Base-by-base conservation (phyloP, 2,113 vertebrate species). In the Baryphthengus martii region DNA sequence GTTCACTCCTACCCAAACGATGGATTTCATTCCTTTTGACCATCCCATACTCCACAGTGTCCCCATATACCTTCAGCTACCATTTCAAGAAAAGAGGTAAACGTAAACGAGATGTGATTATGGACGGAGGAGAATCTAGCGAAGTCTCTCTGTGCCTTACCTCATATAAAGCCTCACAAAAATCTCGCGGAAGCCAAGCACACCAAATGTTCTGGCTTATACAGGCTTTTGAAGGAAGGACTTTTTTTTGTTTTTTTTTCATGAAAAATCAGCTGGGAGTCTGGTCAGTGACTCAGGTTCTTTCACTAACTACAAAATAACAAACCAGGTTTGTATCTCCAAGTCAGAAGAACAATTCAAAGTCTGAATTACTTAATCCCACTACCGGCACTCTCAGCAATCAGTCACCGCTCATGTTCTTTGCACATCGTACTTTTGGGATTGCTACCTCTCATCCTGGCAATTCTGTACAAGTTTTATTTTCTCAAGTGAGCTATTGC, bases 401-500 rank as follows among this genome's bases (percentile, higher is more conserved):
- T 55, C 37, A 55, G 49, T 81, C 86, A 61, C 47, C 61, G 49
- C 93, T 92, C 58, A 9, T 53, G 81, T 65, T 73, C 78, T 91
- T 70, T 73, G 50, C 75, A 63, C 39, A 33, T 55, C 7, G 3
- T 77, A 50, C 85, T 91, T 88, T 45, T 62, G 73, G 45, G 85
- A 85, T 45, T 75, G 40, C 68, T 59, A 24, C 35, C 78, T 90
- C 47, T 29, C 77, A 82, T 85, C 65, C 79, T 80, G 78, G 74
- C 50, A 94, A 53, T 82, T 87, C 81, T 47, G n/a, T 73, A 58
- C 37, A 91, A 58, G 67, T 90, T 94, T 77, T 68, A 70, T 62
- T 90, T 91, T 90, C 67, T 92, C 75, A 85, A 89, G 82, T 56
- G 31, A 15, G 78, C 15, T 74, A 70, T 70, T 95, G 78, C 88